Evolutionary conservation across 2,113 vertebrate genomes (phyloP).

Genomic region (Eclectus roratus): DNA sequence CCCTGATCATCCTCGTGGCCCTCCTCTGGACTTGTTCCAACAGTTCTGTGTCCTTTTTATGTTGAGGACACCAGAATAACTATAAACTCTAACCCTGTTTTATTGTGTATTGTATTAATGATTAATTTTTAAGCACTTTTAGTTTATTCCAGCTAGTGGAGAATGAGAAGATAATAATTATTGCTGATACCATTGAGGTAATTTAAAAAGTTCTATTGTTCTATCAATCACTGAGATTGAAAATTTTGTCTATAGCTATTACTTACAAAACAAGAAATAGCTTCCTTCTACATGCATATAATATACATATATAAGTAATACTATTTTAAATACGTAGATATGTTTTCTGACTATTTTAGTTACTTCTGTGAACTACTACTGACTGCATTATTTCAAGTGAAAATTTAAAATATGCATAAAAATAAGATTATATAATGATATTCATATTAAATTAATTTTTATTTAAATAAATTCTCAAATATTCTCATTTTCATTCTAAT

Average conservation of each 20-base stretch:
- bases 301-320: background rate
- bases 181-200: background rate
- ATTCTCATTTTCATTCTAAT: conserved; percentile 58
- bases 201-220: background rate
- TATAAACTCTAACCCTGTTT: background rate
- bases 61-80: no score
- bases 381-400: conserved; percentile 14
- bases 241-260: conserved; percentile 21
- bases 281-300: conserved; percentile 6
- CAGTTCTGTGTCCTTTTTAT: no score
- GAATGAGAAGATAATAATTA: background rate
- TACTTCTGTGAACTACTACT: conserved; percentile 19
- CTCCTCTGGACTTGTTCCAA: no score
- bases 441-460: conserved; percentile 57
- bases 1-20: no score
- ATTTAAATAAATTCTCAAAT: conserved; percentile 63
- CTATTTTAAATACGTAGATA: background rate
- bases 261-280: conserved; percentile 35
- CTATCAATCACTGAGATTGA: conserved; percentile 18
- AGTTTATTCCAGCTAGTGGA: background rate
- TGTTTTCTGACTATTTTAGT: conserved; percentile 6
- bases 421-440: conserved; percentile 41
- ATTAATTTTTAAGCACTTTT: background rate
- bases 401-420: conserved; percentile 33
- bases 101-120: fast-evolving